Base-by-base conservation (phyloP, 64 coral and sea anemone species). In the Cladopsammia gracilis region DNA sequence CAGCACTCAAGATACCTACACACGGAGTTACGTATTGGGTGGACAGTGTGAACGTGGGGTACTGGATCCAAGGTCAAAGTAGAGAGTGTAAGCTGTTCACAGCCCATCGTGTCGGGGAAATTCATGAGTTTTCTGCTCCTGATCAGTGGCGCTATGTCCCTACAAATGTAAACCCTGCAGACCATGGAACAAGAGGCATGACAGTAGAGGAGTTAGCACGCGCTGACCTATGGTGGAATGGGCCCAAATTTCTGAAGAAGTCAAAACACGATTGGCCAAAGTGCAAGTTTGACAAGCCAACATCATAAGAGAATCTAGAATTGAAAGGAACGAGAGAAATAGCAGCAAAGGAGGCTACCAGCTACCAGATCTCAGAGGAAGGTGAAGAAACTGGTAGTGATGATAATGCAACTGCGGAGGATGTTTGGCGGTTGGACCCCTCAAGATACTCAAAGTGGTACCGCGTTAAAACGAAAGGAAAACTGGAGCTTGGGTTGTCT, bases 91-190 rank as follows among this genome's bases (percentile, higher is more conserved):
- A 96, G 25, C 80, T 72, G 61, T 90, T 90, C 14, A 80, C 90
- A 26, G 88, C 81, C 0, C 74, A 97, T 34, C 18, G 88, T 24
- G 91, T 97, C 75, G 91, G 13, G n/a, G 81, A 97, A 75, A 93
- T 93, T 20, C 87, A 97, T 20, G 91, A 97, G 50, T 14, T 93
- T 0, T 87, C 90, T 16, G 84, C 49, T 58, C 90, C 86, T 19
- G 74, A 91, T 34, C 94, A 91, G 57, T 87, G 94, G 94, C 67
- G 74, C 64, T 91, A 95, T 70, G 94, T 91, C 15, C 89, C 89
- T 13, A 95, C 94, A 7, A 61, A 64, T 5, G 4, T 90, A 44
- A 95, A 95, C 18, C 62, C n/a, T n/a, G n/a, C n/a, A n/a, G n/a
- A n/a, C n/a, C n/a, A 69, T 48, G 87, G 69, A 1, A 95, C 79